A percentile compares a stretch with the other conserved stretches of the same genome.
Evolutionary conservation across 2,888 invertebrate species (phyloP).

Genomic region (Sturmia bella): DNA sequence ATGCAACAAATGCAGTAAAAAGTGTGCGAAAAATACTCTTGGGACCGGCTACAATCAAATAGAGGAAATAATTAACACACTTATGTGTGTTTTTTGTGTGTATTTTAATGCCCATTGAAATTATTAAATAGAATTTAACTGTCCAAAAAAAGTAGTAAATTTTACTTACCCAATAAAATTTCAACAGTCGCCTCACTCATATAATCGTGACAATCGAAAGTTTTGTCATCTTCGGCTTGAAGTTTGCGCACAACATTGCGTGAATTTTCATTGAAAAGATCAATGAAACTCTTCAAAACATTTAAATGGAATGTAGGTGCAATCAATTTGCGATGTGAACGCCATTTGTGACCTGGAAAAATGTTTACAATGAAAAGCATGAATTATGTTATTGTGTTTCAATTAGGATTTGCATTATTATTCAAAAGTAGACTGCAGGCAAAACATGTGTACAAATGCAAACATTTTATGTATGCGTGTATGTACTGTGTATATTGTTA

Average conservation of each 20-base stretch:
- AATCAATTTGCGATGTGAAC: constrained; percentile 91
- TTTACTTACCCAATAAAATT: constrained; percentile 87
- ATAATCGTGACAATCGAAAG: constrained; percentile 91
- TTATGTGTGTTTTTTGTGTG: constrained; percentile 26
- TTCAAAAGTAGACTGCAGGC: constrained; percentile 10
- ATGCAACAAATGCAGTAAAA: constrained; percentile 43
- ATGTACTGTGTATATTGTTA: constrained; percentile 3
- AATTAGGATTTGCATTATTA: constrained; percentile 40
- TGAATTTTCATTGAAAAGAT: constrained; percentile 92
- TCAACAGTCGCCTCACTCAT: constrained; percentile 93
- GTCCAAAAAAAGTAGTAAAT: neutral
- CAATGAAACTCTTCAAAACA: constrained; percentile 92
- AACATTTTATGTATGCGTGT: neutral
- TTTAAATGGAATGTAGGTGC: constrained; percentile 95
- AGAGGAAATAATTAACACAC: constrained; percentile 50
- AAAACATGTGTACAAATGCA: constrained; percentile 6
- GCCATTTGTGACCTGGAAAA: constrained; percentile 89
- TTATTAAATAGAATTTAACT: constrained; percentile 13
- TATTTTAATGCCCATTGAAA: constrained; percentile 20
- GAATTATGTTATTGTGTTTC: constrained; percentile 35
- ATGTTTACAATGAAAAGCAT: constrained; percentile 29
- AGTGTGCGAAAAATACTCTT: neutral
- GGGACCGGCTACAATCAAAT: constrained; percentile 8
- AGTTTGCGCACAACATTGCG: constrained; percentile 88
- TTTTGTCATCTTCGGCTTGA: constrained; percentile 86